Evolutionary conservation across 1,140 invertebrate species (phyloP), one percentile per base, ranked within the genome.

Genomic region (Leptoteleia sp.): DNA sequence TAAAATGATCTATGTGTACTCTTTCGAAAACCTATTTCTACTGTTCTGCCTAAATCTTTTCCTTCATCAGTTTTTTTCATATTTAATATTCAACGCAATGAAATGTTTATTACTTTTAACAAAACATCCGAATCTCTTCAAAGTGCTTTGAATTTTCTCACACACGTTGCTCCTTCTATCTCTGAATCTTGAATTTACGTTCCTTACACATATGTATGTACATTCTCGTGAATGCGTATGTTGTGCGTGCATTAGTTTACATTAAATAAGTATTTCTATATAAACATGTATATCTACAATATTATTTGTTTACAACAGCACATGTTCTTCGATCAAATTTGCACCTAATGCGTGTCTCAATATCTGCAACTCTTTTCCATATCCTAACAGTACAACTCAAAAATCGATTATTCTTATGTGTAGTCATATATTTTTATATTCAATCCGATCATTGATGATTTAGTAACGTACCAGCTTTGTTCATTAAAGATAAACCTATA

Each of bases 181-280:
- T 45, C 19, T 48, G 1, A 35, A 42, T 42, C 17, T 48, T 35
- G 5, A 61, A 71, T 29, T 42, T 42, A 40, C 4, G 42, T 64
- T 64, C 42, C 22, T 57, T 64, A 64, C 70, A 73, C 70, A 73
- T 73, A 73, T 73, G 70, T 73, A 73, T 64, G 70, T 64, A 75
- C 70, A 65, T 65, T 61, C 27, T 33, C 17, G 61, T 65, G 33
- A 50, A 7, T 59, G 27, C 11, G 52, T 62, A 37, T 50, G 25
- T 15, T 68, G 61, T 50, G 37, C 47, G 67, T 43, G 38, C 4
- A 42, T 48, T 72, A 78, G 29, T 47, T 68, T 42, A 2, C 16
- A 13, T 12, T 2, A 43, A 27, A 11, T 16, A 47, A 42, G 13
- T 52, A 52, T 37, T 22, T 65, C 12, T 31, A 16, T 12, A 59